phyloP scores from a whole-genome alignment of 1,140 invertebrate genomes.

The Megathymus violae region DNA sequence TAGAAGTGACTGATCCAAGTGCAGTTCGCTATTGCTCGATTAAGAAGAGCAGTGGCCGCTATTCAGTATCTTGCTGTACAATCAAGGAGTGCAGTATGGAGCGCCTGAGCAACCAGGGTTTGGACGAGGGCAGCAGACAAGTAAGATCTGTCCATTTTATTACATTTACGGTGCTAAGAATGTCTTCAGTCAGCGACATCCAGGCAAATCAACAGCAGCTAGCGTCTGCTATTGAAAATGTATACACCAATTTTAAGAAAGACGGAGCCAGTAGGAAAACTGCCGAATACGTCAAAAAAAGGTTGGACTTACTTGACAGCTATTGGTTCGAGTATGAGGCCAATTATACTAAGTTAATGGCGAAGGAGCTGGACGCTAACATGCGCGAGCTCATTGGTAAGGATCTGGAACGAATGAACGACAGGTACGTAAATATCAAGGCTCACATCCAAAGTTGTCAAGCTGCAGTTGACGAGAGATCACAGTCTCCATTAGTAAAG shows the following conservation, averaged over 20 bases:
- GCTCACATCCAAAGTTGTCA: not conserved
- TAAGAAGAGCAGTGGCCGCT: not conserved
- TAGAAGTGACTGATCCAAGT: not conserved
- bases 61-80: not conserved
- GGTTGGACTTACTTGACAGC: conserved; percentile 4
- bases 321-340: conserved; percentile 9
- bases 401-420: conserved; percentile 4
- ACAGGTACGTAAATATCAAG: conserved; percentile 10
- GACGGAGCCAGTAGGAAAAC: conserved; percentile 11
- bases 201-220: conserved; percentile 1
- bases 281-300: conserved; percentile 5
- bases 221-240: not conserved
- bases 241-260: conserved; percentile 24
- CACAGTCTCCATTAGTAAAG: not conserved
- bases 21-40: not conserved
- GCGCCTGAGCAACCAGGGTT: not conserved
- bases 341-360: conserved; percentile 10
- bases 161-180: not conserved
- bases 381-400: conserved; percentile 9
- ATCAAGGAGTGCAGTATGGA: conserved; percentile 4
- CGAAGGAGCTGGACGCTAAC: conserved; percentile 3
- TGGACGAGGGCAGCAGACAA: not conserved
- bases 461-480: not conserved
- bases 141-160: conserved; percentile 7
- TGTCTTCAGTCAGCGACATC: conserved; percentile 5